Evolutionary conservation across 2,797 vertebrate genomes (phyloP).

Genomic region (Hirundo rustica): DNA sequence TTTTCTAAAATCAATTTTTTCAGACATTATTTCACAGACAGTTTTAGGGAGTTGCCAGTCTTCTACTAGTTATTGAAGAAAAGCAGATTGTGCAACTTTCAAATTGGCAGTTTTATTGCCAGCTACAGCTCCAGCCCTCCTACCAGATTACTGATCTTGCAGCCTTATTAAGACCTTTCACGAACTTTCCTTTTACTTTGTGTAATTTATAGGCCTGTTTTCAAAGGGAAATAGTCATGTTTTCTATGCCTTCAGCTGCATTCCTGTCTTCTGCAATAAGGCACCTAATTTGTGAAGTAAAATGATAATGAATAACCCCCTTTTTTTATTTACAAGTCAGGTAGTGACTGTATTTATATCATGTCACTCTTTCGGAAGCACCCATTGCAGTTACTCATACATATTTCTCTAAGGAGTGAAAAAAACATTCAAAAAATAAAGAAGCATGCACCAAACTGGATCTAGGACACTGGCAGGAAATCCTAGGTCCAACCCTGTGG

Average conservation of each 20-base stretch:
- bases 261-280: background rate
- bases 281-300: background rate
- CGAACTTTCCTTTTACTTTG: background rate
- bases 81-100: background rate
- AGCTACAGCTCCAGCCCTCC: background rate
- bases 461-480: background rate
- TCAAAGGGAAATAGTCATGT: background rate
- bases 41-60: slow-evolving; percentile 15
- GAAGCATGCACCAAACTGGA: background rate
- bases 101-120: background rate
- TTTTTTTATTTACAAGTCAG: background rate
- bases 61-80: background rate
- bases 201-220: background rate
- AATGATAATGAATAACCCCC: background rate
- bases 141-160: background rate
- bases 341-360: background rate
- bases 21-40: slow-evolving; percentile 11
- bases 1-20: background rate
- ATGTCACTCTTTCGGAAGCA: background rate
- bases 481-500: background rate
- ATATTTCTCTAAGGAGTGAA: background rate
- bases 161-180: background rate
- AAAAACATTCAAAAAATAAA: background rate
- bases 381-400: background rate
- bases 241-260: background rate